These are phyloP conservation scores for Lepus americanus DNA, from an alignment of 2,113 vertebrate species.

Conservation along the genomic window DNA sequence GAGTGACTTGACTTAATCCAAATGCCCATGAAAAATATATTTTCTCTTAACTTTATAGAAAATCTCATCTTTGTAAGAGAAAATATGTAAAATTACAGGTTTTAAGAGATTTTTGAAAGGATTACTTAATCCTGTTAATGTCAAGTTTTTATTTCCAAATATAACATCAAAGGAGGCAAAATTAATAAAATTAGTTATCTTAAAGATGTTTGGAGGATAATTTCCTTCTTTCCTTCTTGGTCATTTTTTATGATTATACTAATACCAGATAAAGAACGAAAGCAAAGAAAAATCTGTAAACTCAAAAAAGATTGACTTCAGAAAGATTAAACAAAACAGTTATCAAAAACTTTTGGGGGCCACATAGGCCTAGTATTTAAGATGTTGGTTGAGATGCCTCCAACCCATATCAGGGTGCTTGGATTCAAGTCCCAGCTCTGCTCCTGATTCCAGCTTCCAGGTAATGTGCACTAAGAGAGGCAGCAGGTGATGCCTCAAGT, in stretches of 20 bases:
- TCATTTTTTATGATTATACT: neutral
- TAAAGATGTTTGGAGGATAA: neutral
- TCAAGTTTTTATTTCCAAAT: neutral
- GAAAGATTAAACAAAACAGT: too few species aligned
- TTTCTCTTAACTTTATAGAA: constrained; percentile 27
- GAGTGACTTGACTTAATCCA: constrained; percentile 10
- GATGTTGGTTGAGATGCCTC: too few species aligned
- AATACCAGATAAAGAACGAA: neutral
- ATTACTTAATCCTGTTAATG: constrained; percentile 52
- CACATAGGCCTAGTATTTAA: too few species aligned
- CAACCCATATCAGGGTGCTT: too few species aligned
- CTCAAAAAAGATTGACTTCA: neutral
- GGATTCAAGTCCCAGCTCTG: too few species aligned
- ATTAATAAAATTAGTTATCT: constrained; percentile 11
- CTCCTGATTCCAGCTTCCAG: too few species aligned
- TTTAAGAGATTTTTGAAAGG: constrained; percentile 28
- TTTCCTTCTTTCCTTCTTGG: neutral
- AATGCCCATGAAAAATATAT: constrained; percentile 49
- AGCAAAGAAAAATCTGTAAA: neutral
- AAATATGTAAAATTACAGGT: constrained; percentile 46
- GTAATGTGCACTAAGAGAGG: too few species aligned
- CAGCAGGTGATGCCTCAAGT: too few species aligned
- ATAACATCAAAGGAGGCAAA: constrained; percentile 40
- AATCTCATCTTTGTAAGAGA: neutral
- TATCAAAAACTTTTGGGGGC: too few species aligned